Base-by-base conservation (phyloP, 2,888 invertebrate genomes). In the Labia minor region DNA sequence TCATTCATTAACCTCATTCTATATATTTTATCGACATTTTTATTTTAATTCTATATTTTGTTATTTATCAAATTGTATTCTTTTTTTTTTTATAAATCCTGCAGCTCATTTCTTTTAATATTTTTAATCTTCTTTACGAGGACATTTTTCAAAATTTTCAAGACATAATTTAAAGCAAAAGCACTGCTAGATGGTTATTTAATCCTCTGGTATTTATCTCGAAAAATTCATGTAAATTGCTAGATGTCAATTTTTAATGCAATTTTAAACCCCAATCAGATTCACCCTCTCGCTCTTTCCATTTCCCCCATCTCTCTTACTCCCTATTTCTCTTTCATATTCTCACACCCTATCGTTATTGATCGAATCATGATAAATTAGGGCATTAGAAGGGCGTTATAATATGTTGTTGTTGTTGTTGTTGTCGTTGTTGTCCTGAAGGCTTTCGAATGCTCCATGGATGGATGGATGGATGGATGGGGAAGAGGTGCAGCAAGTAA, bases 181-280 rank as follows among this genome's bases (percentile, higher is more conserved):
- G 26, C 26, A 26, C 4, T 26, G 26, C 26, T 26, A 26, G 26
- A 26, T 26, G 26, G 26, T 26, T 26, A 26, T 26, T 26, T 26
- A 26, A 26, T 26, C 26, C 26, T 26, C 26, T 26, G 26, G 26
- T 26, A 26, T 26, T 26, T 26, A 26, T 26, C 26, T 26, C 26
- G 26, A 26, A n/a, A 49, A 49, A 49, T 49, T 49, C n/a, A 49
- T 49, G 49, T 49, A 49, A 49, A 49, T 49, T 49, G 49, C n/a
- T 49, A 14, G 16, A 49, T 49, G 49, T 49, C 49, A 49, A 49
- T 49, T 49, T 49, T 49, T 49, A 49, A 49, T 49, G 49, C 49
- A 49, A 49, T 49, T 49, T 49, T 49, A 11, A 49, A 49, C 16
- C 49, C 49, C 14, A 49, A 49, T 49, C 49, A 49, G 49, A 49